Base-by-base conservation (phyloP, 2,888 invertebrate species). In the Acrocyrtus sp. region DNA sequence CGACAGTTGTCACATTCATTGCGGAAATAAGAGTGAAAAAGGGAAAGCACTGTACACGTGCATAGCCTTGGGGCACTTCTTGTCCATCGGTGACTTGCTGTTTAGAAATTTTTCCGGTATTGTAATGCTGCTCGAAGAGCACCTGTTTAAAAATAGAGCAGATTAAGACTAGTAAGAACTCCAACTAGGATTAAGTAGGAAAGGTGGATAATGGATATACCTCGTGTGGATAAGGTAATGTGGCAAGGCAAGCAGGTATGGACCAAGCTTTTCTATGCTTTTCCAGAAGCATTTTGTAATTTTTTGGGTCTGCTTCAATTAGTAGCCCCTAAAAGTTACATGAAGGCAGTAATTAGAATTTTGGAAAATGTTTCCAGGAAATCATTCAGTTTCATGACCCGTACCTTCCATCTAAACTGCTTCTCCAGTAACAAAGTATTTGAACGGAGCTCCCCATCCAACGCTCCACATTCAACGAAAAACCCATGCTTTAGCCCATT, bases 391-490 rank as follows among this genome's bases (percentile, higher is more conserved):
- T n/a, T n/a, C n/a, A n/a, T n/a, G n/a, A 43, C 24, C 2, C 15
- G 45, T 62, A 77, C 77, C 2, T 82, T 84, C 87, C 88, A 88
- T 43, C 84, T 84, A 6, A 84, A 81, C 45, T 82, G 82, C 56
- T 84, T 83, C 80, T 88, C 88, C 60, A 88, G 83, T 72, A 84
- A 84, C 15, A 87, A 82, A 0, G 87, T 86, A 80, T 88, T 88
- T 43, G 87, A 87, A 22, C 87, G 82, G 1, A 85, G 85, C 79
- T 87, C 87, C 0, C 88, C 88, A 78, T 87, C 87, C 69, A 87
- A 82, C 10, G 87, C 87, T 15, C 88, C 88, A 75, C 86, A 87
- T 80, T 88, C 88, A 26, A 88, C 83, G 81, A 87, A 88, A 80
- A 87, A 87, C 10, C 75, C 75, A 22, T 63, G 60, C 45, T 43